These are phyloP conservation scores for Epinotia demarniana DNA, from an alignment of 2,888 invertebrate species.

Conservation along the genomic window DNA sequence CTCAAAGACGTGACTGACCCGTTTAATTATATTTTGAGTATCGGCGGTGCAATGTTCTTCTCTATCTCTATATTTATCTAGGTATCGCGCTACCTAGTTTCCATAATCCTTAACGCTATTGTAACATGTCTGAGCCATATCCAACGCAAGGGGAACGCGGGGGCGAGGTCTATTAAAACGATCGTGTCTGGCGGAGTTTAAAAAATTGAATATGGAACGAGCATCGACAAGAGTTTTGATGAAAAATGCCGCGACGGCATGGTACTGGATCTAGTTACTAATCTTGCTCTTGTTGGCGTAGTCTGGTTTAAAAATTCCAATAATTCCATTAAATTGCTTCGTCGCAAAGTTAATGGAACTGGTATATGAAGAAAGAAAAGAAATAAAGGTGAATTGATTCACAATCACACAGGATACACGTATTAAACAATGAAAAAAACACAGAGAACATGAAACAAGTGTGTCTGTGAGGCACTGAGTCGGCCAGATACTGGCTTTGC, in stretches of 20 bases:
- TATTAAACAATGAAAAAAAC: no score
- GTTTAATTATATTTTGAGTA: no score
- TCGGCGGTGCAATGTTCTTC: no score
- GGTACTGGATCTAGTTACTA: slow-evolving; percentile 14
- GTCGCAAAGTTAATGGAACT: background rate
- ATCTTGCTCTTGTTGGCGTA: slow-evolving; percentile 3
- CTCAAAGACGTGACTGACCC: no score
- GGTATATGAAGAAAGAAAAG: no score
- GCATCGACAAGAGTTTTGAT: slow-evolving; percentile 42
- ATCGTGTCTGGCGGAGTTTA: slow-evolving; percentile 23
- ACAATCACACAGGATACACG: no score
- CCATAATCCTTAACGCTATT: background rate
- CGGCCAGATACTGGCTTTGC: no score
- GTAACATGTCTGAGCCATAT: background rate
- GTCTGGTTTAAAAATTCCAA: background rate
- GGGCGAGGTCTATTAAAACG: slow-evolving; percentile 15
- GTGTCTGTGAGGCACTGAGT: no score
- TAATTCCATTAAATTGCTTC: background rate
- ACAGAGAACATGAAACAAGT: no score
- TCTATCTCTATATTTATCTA: background rate
- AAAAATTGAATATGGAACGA: slow-evolving; percentile 24
- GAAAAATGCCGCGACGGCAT: slow-evolving; percentile 33
- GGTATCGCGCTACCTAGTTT: background rate
- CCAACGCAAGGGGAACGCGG: background rate
- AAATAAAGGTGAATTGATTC: no score